Conservation (phyloP, 2,797 vertebrate species). For the Anguilla marmorata region DNA sequence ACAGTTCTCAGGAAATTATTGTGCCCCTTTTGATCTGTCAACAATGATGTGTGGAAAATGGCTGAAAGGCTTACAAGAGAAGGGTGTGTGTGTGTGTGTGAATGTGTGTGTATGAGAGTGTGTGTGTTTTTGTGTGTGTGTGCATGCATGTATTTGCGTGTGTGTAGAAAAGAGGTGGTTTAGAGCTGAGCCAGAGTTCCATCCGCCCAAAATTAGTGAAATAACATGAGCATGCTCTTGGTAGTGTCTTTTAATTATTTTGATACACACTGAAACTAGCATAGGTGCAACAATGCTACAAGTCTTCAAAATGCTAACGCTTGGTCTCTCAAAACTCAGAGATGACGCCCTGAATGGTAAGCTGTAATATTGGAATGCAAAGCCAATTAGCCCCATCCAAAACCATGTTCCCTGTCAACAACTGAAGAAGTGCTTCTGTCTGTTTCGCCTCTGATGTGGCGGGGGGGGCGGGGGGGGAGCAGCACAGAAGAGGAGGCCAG, state of each 20-base stretch:
- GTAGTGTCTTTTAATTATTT: no score
- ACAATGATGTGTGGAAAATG: background rate
- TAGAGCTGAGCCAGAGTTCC: no score
- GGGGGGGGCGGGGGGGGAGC: background rate
- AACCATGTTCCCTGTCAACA: background rate
- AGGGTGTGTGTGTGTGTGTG: background rate
- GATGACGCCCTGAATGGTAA: no score
- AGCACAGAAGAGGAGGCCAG: slow-evolving; percentile 43
- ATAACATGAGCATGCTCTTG: no score
- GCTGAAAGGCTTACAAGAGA: background rate
- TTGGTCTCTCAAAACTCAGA: no score
- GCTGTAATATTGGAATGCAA: background rate
- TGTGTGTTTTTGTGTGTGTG: background rate
- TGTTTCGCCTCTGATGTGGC: background rate
- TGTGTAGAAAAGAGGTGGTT: background rate
- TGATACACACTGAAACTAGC: no score
- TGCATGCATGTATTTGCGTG: background rate
- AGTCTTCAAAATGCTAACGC: no score
- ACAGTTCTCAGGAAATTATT: background rate
- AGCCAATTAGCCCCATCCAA: background rate
- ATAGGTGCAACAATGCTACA: no score
- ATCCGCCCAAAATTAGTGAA: no score
- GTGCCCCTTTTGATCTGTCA: background rate
- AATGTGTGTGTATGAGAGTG: background rate
- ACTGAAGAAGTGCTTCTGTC: background rate